Conservation (phyloP, 2,797 vertebrate species). For the Todus mexicanus region DNA sequence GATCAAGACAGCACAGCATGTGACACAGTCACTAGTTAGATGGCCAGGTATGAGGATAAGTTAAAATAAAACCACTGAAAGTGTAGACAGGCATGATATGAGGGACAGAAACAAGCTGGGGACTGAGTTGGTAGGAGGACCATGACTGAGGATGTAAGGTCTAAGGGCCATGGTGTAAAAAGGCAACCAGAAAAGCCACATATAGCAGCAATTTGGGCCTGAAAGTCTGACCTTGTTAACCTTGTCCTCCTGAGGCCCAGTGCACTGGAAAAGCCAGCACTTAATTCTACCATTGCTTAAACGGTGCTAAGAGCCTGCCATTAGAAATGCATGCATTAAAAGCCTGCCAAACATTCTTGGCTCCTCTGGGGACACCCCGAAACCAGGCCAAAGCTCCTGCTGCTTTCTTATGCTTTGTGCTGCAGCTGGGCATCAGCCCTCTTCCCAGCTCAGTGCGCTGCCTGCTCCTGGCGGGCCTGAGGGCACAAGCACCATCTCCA, state of each 20-base stretch:
- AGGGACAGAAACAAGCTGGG: neutral
- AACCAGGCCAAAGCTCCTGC: slow-evolving; percentile 37
- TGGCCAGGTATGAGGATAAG: neutral
- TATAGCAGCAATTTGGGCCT: neutral
- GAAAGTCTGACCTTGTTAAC: neutral
- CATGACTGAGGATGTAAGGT: neutral
- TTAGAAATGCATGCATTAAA: slow-evolving; percentile 63
- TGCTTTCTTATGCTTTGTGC: neutral
- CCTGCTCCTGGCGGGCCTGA: neutral
- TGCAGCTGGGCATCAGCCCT: neutral
- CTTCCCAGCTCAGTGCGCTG: neutral
- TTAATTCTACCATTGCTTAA: slow-evolving; percentile 61
- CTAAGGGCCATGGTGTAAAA: neutral
- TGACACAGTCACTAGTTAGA: neutral
- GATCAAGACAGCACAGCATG: neutral
- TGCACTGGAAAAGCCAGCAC: slow-evolving; percentile 32
- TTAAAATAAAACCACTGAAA: neutral
- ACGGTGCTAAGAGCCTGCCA: slow-evolving; percentile 59
- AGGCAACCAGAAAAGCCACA: neutral
- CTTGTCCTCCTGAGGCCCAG: neutral
- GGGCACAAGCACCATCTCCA: neutral
- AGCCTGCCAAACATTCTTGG: slow-evolving; percentile 27
- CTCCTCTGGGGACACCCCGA: slow-evolving; percentile 41
- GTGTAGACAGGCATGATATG: neutral
- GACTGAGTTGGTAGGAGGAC: neutral